These are phyloP conservation scores for Ichneumoninae sp. DNA, from an alignment of 2,888 invertebrate species.

Conservation along the genomic window DNA sequence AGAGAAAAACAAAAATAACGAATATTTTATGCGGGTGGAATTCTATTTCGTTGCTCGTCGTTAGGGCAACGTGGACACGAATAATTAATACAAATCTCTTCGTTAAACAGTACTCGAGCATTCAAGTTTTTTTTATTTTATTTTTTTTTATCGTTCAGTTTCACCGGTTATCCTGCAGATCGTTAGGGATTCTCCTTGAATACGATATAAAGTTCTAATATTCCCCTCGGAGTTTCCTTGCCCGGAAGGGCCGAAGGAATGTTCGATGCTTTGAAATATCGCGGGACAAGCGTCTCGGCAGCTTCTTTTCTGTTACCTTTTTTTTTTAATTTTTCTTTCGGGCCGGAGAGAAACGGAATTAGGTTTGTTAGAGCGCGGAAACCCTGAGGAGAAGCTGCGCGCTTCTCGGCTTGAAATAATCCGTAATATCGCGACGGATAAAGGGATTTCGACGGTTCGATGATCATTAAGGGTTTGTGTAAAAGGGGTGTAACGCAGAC, in stretches of 20 bases:
- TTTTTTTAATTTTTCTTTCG: background rate
- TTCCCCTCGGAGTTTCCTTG: constrained; percentile 7
- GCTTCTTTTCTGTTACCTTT: background rate
- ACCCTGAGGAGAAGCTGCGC: constrained; percentile 16
- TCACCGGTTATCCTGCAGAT: background rate
- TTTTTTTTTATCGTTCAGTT: background rate
- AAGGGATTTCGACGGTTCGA: constrained; percentile 24
- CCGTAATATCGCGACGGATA: constrained; percentile 48
- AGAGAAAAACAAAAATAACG: constrained; percentile 10
- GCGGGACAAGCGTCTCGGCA: background rate
- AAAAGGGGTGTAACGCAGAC: constrained; percentile 78
- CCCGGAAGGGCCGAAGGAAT: background rate
- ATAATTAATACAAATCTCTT: constrained; percentile 46
- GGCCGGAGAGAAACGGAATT: constrained; percentile 32
- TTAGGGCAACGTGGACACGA: constrained; percentile 39
- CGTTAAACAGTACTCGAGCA: constrained; percentile 32
- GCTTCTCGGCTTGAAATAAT: constrained; percentile 45
- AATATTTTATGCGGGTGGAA: constrained; percentile 18
- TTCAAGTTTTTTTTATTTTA: background rate
- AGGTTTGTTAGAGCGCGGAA: constrained; percentile 53
- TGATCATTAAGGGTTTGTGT: constrained; percentile 66
- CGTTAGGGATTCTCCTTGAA: constrained; percentile 6
- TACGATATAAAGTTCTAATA: constrained; percentile 10
- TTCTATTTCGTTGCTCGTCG: constrained; percentile 26
- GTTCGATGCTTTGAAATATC: constrained; percentile 35